Conservation (phyloP, 2,113 vertebrate genomes). For the Cynoglossus semilaevis region DNA sequence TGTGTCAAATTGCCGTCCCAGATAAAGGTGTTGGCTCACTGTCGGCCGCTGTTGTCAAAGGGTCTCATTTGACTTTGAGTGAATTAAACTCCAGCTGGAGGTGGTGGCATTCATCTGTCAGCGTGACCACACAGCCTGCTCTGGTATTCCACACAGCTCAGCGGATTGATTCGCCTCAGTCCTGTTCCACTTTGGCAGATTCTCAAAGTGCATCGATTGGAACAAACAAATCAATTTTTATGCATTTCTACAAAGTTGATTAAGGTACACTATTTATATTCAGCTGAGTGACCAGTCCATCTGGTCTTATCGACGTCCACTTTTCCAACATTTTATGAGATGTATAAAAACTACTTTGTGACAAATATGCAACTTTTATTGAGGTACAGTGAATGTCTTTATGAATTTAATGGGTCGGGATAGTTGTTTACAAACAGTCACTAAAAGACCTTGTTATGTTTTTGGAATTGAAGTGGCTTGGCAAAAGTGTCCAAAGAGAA, state of each 20-base stretch:
- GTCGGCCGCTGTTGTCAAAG: not conserved
- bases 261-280: slow-evolving; percentile 57
- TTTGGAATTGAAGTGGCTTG: too few relatives aligned
- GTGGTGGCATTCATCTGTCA: slow-evolving; percentile 40
- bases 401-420: slow-evolving; percentile 13
- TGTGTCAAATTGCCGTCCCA: not conserved
- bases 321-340: slow-evolving; percentile 18
- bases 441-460: too few relatives aligned
- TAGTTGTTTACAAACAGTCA: too few relatives aligned
- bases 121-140: slow-evolving; percentile 25
- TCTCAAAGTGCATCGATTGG: slow-evolving; percentile 52
- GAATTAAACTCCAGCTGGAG: slow-evolving; percentile 25
- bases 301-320: slow-evolving; percentile 36
- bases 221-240: slow-evolving; percentile 56
- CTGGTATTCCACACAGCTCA: slow-evolving; percentile 36
- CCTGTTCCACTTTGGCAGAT: slow-evolving; percentile 38
- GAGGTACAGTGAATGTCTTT: slow-evolving; percentile 3
- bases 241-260: slow-evolving; percentile 52
- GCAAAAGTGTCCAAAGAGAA: too few relatives aligned
- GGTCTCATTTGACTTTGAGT: slow-evolving; percentile 8
- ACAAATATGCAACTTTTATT: slow-evolving; percentile 15
- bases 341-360: not conserved
- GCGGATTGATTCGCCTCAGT: slow-evolving; percentile 55
- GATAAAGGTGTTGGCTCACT: not conserved
- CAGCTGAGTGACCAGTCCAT: slow-evolving; percentile 29